Evolutionary conservation across 1,140 invertebrate species (phyloP), one percentile per base, ranked within the genome.

Genomic region (Pseudachorutes palmiensis): DNA sequence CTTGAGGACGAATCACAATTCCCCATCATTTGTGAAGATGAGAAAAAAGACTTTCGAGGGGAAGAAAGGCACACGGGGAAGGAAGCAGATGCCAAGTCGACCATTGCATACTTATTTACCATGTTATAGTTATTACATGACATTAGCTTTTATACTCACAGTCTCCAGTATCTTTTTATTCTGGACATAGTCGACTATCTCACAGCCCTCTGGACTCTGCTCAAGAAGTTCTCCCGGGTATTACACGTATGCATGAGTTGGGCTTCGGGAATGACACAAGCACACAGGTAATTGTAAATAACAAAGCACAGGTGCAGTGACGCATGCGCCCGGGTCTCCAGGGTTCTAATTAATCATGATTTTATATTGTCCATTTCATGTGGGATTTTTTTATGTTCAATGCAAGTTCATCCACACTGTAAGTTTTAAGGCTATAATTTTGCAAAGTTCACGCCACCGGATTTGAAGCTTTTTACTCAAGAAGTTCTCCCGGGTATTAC

Each of bases 101-200:
- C 51, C 51, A 55, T 55, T 55, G 51, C 51, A 55, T 55, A 55
- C 51, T 55, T 55, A 55, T 55, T 55, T 55, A 55, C 51, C 51
- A 55, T 55, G 24, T 55, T 45, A 45, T 19, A 45, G 36, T 45
- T 45, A 45, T 45, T 55, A 55, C 51, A 55, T 55, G 12, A 55
- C 51, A 55, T 55, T 55, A 55, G 24, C 12, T 55, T 55, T 55
- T 55, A 55, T 55, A 55, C 24, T 14, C 51, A 55, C 51, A 14
- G 36, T 45, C 19, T 45, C 19, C 36, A 45, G 36, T 19, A 19
- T 45, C 19, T 45, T 45, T 45, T 45, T 45, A 12, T 19, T 45
- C 36, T n/a, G n/a, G n/a, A n/a, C n/a, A n/a, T n/a, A n/a, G n/a
- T n/a, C n/a, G n/a, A n/a, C n/a, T n/a, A n/a, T n/a, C n/a, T n/a